phyloP scores from a whole-genome alignment of 2,113 vertebrate species.

The Shinisaurus crocodilurus region DNA sequence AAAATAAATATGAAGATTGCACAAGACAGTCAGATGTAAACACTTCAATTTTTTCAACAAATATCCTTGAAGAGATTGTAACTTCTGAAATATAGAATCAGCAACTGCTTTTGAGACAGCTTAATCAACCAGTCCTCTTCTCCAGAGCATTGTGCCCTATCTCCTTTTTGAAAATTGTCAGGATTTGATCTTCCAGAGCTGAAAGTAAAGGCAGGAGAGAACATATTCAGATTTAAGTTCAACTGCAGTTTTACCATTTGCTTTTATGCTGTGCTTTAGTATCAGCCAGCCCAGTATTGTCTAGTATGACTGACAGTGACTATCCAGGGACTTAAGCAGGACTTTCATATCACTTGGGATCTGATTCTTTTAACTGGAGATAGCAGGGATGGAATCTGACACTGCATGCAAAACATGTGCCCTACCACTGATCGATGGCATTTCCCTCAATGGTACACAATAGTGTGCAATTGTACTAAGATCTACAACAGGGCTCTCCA shows the following conservation, averaged over 20 bases:
- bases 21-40: conserved; percentile 86
- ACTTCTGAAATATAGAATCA: conserved; percentile 71
- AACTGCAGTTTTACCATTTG: neutral
- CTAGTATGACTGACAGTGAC: neutral
- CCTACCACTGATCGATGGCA: neutral
- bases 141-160: conserved; percentile 63
- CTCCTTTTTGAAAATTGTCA: conserved; percentile 79
- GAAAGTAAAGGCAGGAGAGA: conserved; percentile 53
- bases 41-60: conserved; percentile 77
- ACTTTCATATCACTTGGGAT: neutral
- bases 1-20: conserved; percentile 96
- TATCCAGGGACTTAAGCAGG: neutral
- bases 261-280: neutral
- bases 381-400: neutral
- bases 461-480: neutral
- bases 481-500: no score
- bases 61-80: conserved; percentile 70
- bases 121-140: conserved; percentile 64
- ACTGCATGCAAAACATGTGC: neutral
- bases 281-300: neutral
- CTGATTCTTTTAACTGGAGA: neutral
- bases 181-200: conserved; percentile 99
- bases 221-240: neutral
- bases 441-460: neutral
- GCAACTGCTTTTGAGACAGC: conserved; percentile 73